These are phyloP conservation scores for Probosciger aterrimus DNA, from an alignment of 2,113 vertebrate species.

Conservation along the genomic window DNA sequence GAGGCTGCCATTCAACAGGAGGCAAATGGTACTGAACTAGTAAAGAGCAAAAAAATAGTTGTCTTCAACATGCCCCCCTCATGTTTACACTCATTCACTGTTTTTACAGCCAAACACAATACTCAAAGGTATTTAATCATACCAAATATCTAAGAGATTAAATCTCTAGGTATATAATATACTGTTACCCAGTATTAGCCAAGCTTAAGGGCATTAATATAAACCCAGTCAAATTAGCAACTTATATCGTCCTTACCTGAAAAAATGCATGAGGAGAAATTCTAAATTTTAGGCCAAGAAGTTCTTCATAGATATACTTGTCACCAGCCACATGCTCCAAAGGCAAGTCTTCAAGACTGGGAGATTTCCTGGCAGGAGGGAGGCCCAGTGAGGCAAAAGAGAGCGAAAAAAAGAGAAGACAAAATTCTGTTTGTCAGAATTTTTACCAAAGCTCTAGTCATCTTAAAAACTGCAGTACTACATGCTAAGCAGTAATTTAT, in stretches of 20 bases:
- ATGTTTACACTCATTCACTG: not conserved
- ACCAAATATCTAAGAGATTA: not conserved
- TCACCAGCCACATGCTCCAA: conserved; percentile 89
- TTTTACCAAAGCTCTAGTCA: not conserved
- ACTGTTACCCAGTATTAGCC: not conserved
- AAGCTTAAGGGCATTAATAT: not conserved
- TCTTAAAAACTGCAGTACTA: not conserved
- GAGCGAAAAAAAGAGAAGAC: not conserved
- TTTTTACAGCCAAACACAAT: not conserved
- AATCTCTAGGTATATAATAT: not conserved
- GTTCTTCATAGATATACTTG: conserved; percentile 85
- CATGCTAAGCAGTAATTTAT: not conserved
- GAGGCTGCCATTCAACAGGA: not conserved
- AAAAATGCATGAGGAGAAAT: conserved; percentile 98
- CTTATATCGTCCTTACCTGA: conserved; percentile 76
- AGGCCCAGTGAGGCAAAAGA: not conserved
- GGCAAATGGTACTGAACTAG: not conserved
- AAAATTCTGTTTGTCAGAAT: not conserved
- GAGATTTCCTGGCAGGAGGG: conserved; percentile 77
- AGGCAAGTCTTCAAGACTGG: conserved; percentile 85
- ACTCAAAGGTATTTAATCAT: not conserved
- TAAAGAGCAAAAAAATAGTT: not conserved
- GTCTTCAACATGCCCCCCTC: not conserved
- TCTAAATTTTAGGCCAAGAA: conserved; percentile 89
- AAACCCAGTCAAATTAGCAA: not conserved